Percentiles rank a stretch among this genome's conserved stretches.
Evolutionary conservation across 2,797 vertebrate species (phyloP).

Genomic region (Liparis tanakae): DNA sequence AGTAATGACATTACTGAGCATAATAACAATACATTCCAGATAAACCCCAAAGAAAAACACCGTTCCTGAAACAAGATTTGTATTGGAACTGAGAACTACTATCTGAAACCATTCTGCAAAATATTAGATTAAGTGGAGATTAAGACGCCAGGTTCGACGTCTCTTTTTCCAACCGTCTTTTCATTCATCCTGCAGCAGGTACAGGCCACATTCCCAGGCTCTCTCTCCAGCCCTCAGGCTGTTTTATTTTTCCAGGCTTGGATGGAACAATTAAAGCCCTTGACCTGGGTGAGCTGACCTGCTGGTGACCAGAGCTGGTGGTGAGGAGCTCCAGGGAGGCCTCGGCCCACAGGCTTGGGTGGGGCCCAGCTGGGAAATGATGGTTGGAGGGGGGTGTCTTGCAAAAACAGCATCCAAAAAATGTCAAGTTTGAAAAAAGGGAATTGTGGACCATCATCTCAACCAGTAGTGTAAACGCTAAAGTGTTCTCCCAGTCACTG

Average conservation of each 20-base stretch:
- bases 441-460: constrained; percentile 7
- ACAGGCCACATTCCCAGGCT: constrained; percentile 39
- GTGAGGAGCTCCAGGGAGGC: constrained; percentile 56
- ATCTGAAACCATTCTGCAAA: constrained; percentile 46
- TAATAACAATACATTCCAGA: constrained; percentile 15
- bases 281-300: constrained; percentile 57
- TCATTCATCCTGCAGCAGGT: constrained; percentile 29
- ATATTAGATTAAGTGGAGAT: constrained; percentile 44
- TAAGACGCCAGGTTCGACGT: constrained; percentile 30
- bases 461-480: not conserved
- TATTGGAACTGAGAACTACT: constrained; percentile 45
- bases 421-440: constrained; percentile 5
- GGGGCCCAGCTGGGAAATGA: constrained; percentile 37
- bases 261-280: constrained; percentile 38
- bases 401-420: constrained; percentile 14
- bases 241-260: constrained; percentile 54
- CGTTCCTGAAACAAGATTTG: constrained; percentile 37
- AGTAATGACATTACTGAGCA: constrained; percentile 33
- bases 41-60: constrained; percentile 30
- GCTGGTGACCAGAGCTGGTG: constrained; percentile 54
- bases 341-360: constrained; percentile 34
- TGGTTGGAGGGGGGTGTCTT: constrained; percentile 4
- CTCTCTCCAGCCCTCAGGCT: constrained; percentile 22
- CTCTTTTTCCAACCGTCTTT: constrained; percentile 34
- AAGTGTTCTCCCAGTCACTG: not conserved